Evolutionary conservation across 2,797 vertebrate species (phyloP).

Genomic region (Phalanger gymnotis): DNA sequence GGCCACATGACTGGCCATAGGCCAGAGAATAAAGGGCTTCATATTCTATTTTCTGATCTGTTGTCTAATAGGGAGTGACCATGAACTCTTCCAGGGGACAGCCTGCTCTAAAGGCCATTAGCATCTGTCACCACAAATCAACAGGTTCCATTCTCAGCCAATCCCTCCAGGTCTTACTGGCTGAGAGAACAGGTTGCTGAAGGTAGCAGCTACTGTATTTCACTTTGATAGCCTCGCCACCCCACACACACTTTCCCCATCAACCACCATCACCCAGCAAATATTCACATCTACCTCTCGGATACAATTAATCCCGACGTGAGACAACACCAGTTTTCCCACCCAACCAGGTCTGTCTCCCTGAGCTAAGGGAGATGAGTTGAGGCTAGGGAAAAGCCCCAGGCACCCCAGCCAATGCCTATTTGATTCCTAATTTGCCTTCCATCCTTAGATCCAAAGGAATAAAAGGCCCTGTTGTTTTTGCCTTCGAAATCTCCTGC

Average conservation of each 20-base stretch:
- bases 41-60: not conserved
- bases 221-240: conserved; percentile 20
- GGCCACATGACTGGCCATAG: not conserved
- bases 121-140: conserved; percentile 27
- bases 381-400: not conserved
- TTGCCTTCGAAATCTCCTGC: not conserved
- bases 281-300: conserved; percentile 39
- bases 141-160: conserved; percentile 6
- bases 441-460: not conserved
- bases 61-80: conserved; percentile 24
- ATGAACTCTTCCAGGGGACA: conserved; percentile 25
- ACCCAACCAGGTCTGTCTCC: not conserved
- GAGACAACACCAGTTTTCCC: conserved; percentile 18
- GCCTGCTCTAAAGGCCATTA: conserved; percentile 45
- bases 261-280: not conserved
- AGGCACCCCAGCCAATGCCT: not conserved
- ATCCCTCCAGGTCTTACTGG: not conserved
- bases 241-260: not conserved
- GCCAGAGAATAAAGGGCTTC: not conserved
- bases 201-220: conserved; percentile 43
- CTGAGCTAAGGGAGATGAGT: not conserved
- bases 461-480: not conserved
- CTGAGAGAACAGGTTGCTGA: conserved; percentile 41
- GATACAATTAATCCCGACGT: conserved; percentile 38
- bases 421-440: not conserved